A percentile compares a stretch with the other conserved stretches of the same genome.
These are phyloP conservation scores for Ciona savignyi DNA, from an alignment of 23 tunicate genomes.

Conservation along the genomic window DNA sequence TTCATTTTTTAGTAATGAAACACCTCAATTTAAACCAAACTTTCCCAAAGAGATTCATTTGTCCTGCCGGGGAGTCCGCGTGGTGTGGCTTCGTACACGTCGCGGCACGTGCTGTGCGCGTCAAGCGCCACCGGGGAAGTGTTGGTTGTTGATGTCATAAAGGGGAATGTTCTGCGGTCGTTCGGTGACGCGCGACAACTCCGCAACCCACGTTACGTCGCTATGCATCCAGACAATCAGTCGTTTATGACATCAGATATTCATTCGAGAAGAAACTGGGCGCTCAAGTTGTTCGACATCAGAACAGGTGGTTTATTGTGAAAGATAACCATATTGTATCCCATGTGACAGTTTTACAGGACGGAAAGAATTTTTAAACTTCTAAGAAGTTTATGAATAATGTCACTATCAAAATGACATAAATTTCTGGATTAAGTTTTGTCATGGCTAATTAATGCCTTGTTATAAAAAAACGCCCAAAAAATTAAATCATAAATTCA, in stretches of 20 bases:
- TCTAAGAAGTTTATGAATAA: too few relatives aligned
- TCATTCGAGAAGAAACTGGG: slow-evolving; percentile 24
- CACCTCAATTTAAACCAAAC: background rate
- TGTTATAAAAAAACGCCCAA: too few relatives aligned
- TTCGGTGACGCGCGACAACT: slow-evolving; percentile 6
- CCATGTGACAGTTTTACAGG: background rate
- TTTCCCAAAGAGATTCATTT: slow-evolving; percentile 8
- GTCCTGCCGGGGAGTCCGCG: slow-evolving; percentile 39
- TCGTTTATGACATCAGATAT: slow-evolving; percentile 47
- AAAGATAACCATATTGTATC: background rate
- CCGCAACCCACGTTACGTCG: slow-evolving; percentile 36
- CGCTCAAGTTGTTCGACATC: slow-evolving; percentile 28
- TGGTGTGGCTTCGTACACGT: slow-evolving; percentile 28
- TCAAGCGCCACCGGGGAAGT: slow-evolving; percentile 22
- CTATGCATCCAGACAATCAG: slow-evolving; percentile 48
- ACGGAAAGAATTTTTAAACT: too few relatives aligned
- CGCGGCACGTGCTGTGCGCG: slow-evolving; percentile 46
- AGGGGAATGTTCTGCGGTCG: slow-evolving; percentile 27
- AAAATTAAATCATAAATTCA: too few relatives aligned
- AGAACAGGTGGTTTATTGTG: slow-evolving; percentile 34
- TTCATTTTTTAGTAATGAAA: too few relatives aligned
- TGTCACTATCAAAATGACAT: too few relatives aligned
- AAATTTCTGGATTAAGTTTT: too few relatives aligned
- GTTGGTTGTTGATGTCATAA: slow-evolving; percentile 24
- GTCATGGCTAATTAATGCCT: too few relatives aligned